phyloP scores from a whole-genome alignment of 1,140 invertebrate genomes.

The Apocrypta bakeri region DNA sequence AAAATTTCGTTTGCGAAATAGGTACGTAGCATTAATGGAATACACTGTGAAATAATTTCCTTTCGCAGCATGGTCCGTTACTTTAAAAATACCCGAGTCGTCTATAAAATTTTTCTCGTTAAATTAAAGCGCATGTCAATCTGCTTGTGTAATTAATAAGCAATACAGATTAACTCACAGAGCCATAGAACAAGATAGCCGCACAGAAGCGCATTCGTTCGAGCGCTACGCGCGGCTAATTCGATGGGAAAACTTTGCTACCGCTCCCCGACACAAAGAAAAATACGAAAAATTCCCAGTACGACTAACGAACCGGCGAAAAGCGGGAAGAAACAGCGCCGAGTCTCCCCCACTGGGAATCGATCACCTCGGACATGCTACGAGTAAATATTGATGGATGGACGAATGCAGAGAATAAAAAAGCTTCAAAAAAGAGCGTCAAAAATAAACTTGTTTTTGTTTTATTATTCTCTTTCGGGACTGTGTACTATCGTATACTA shows the following conservation, averaged over 20 bases:
- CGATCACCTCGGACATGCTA: neutral
- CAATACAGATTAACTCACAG: neutral
- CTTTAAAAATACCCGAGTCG: too few species aligned
- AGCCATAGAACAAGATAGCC: neutral
- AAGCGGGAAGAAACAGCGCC: neutral
- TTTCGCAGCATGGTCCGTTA: too few species aligned
- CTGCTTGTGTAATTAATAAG: neutral
- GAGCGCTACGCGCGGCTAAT: neutral
- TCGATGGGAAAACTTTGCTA: neutral
- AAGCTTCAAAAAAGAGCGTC: neutral
- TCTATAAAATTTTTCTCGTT: too few species aligned
- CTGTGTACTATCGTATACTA: neutral
- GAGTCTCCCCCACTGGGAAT: neutral
- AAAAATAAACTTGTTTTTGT: neutral
- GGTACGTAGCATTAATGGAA: too few species aligned
- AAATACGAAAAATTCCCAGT: neutral
- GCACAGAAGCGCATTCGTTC: neutral
- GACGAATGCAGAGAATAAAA: neutral
- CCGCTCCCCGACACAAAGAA: neutral
- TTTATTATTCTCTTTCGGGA: neutral
- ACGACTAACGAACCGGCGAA: neutral
- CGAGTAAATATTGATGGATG: slow-evolving; percentile 12
- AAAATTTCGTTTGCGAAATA: too few species aligned
- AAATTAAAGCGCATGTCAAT: too few species aligned
- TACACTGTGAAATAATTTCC: too few species aligned